phyloP scores from a whole-genome alignment of 2,797 vertebrate genomes.

The Tauraco hartlaubi region DNA sequence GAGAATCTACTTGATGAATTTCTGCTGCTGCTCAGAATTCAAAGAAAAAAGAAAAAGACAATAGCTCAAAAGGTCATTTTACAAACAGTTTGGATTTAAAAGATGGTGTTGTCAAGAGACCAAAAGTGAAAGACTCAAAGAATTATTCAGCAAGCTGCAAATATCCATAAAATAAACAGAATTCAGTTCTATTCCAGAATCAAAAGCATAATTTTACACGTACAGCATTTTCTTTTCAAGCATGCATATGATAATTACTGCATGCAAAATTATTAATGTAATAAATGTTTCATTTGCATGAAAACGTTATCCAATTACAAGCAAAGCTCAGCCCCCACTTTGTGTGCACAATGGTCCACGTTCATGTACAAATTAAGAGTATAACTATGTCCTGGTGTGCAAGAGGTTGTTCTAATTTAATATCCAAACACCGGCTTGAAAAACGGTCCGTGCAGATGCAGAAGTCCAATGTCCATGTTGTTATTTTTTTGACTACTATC shows the following conservation, averaged over 20 bases:
- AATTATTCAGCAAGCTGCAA: conserved; percentile 26
- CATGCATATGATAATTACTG: background rate
- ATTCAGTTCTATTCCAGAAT: background rate
- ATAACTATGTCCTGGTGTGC: background rate
- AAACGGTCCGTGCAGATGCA: background rate
- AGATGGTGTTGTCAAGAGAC: background rate
- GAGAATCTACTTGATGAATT: conserved; percentile 12
- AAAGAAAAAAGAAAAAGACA: background rate
- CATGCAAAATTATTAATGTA: background rate
- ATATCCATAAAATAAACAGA: conserved; percentile 15
- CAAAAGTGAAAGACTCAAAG: background rate
- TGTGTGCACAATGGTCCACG: background rate
- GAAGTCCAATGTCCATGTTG: background rate
- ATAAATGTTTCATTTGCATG: background rate
- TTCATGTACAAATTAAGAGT: background rate
- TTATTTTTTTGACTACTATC: background rate
- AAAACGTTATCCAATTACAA: background rate
- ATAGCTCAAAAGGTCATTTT: background rate
- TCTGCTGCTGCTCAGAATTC: conserved; percentile 3
- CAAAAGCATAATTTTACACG: conserved; percentile 9
- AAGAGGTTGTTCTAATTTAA: background rate
- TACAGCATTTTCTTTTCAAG: conserved; percentile 25
- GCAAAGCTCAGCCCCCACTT: background rate
- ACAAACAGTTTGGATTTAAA: background rate
- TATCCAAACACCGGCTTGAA: background rate